These are phyloP conservation scores for Hypsopygia costalis DNA, from an alignment of 2,888 invertebrate genomes.

Conservation along the genomic window DNA sequence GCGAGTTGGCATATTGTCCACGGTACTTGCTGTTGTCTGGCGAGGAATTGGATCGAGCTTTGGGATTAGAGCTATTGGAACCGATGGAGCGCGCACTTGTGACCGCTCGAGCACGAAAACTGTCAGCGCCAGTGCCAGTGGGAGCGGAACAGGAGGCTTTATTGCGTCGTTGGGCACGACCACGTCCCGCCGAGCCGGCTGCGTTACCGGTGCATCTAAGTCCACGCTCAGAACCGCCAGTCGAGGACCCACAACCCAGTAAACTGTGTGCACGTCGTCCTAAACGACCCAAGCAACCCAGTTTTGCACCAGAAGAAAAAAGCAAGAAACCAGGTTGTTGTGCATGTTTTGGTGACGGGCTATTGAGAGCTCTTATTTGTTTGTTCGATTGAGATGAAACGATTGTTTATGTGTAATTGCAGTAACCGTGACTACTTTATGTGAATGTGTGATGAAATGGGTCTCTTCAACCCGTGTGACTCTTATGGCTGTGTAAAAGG, in stretches of 20 bases:
- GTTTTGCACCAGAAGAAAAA: slow-evolving; percentile 62
- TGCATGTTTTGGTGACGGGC: slow-evolving; percentile 71
- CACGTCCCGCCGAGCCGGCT: slow-evolving; percentile 59
- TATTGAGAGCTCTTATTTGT: slow-evolving; percentile 74
- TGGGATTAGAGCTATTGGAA: slow-evolving; percentile 61
- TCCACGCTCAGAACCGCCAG: slow-evolving; percentile 53
- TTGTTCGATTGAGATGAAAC: slow-evolving; percentile 69
- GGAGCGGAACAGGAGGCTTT: slow-evolving; percentile 68
- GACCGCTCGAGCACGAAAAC: slow-evolving; percentile 57
- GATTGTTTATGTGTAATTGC: slow-evolving; percentile 20
- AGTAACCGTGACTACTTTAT: slow-evolving; percentile 5
- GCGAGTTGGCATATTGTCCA: slow-evolving; percentile 80
- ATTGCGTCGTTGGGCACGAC: slow-evolving; percentile 65
- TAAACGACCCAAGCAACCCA: slow-evolving; percentile 62
- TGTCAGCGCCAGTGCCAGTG: slow-evolving; percentile 66
- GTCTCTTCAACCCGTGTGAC: background rate
- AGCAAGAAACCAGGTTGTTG: slow-evolving; percentile 63
- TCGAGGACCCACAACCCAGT: slow-evolving; percentile 53
- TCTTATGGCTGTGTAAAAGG: background rate
- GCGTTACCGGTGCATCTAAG: slow-evolving; percentile 69
- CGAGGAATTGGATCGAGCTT: slow-evolving; percentile 82
- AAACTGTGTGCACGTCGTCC: slow-evolving; percentile 55
- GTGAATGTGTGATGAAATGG: background rate
- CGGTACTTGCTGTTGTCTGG: slow-evolving; percentile 85
- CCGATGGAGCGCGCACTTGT: slow-evolving; percentile 71